Conservation (phyloP, 92 coral and sea anemone species). For the Palythoa grandis region DNA sequence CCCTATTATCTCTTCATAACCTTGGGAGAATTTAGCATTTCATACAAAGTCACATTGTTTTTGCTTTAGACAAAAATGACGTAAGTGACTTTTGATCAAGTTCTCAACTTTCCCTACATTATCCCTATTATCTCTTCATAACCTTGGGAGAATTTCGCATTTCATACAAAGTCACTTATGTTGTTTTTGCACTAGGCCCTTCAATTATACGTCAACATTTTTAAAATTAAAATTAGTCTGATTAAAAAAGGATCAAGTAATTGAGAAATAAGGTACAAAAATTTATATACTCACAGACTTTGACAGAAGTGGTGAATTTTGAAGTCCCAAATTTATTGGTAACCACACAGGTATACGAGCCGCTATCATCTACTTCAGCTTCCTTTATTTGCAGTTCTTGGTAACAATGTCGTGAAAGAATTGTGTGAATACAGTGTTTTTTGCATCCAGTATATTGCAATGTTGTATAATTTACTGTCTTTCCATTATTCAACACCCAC, state of each 20-base stretch:
- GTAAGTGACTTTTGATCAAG: too few species aligned
- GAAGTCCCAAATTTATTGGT: slow-evolving; percentile 3
- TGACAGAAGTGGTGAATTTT: background rate
- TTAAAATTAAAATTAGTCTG: background rate
- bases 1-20: too few species aligned
- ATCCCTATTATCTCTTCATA: too few species aligned
- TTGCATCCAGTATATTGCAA: background rate
- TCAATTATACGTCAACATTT: too few species aligned
- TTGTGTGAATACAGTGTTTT: background rate
- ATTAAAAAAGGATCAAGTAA: background rate
- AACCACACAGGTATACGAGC: background rate
- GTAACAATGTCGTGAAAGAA: background rate
- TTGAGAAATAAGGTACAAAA: background rate
- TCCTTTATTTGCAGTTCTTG: background rate
- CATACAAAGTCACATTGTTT: too few species aligned
- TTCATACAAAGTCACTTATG: too few species aligned
- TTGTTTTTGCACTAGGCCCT: too few species aligned
- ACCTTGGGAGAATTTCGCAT: too few species aligned
- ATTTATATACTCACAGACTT: background rate
- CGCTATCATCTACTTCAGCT: background rate
- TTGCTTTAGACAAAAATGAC: too few species aligned
- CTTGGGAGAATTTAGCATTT: too few species aligned
- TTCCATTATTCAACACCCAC: background rate
- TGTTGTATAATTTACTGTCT: too few species aligned
- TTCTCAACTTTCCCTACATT: too few species aligned